Conservation (phyloP, 2,113 vertebrate genomes). For the Oenanthe oenanthe region DNA sequence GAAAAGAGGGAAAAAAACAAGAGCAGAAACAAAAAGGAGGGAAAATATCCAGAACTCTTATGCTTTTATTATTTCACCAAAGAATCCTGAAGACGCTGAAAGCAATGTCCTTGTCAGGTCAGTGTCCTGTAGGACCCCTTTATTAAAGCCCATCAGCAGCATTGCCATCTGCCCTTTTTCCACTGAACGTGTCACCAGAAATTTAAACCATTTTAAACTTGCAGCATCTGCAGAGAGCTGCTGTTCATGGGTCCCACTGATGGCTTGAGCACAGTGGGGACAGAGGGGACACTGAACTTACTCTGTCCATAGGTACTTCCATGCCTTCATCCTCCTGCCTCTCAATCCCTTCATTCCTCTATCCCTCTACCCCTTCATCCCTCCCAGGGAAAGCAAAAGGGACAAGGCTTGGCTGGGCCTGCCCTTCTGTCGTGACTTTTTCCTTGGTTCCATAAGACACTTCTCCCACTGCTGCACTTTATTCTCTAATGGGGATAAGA, state of each 20-base stretch:
- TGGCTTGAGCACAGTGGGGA: not conserved
- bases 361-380: not conserved
- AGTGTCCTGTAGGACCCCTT: not conserved
- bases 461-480: not conserved
- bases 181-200: not conserved
- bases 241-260: not conserved
- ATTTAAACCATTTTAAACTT: not conserved
- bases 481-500: not conserved
- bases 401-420: not conserved
- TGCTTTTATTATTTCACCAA: not conserved
- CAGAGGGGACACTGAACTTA: not conserved
- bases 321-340: not conserved
- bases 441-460: not conserved
- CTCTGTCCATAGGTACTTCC: not conserved
- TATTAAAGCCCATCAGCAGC: not conserved
- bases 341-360: not conserved
- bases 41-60: not conserved
- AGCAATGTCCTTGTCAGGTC: not conserved
- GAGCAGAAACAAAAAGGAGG: not conserved
- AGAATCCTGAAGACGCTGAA: not conserved
- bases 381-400: not conserved
- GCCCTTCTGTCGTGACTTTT: not conserved
- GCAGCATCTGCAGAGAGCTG: not conserved
- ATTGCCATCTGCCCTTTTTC: not conserved
- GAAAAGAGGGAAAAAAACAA: not conserved